These are phyloP conservation scores for Salticus scenicus DNA, from an alignment of 2,888 invertebrate genomes.

Conservation along the genomic window DNA sequence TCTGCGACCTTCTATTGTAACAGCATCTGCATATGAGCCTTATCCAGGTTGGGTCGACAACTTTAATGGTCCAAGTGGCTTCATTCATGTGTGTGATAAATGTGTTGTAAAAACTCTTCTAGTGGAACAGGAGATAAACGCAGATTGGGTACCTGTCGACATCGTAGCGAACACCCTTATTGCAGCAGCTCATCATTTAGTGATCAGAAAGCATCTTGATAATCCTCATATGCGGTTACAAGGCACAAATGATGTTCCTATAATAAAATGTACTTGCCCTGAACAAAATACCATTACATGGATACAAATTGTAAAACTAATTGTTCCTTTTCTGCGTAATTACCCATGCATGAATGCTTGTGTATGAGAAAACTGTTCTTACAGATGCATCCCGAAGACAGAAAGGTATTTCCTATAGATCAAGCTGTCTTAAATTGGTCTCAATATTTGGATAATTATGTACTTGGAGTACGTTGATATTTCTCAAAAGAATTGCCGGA, in stretches of 20 bases:
- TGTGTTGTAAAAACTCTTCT: constrained; percentile 76
- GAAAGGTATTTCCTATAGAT: no score
- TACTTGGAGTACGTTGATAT: no score
- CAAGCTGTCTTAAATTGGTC: no score
- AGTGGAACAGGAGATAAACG: constrained; percentile 71
- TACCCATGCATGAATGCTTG: constrained; percentile 70
- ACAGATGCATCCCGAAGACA: no score
- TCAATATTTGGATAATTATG: no score
- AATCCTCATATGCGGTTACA: no score
- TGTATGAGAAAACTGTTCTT: no score
- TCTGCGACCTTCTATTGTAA: constrained; percentile 90
- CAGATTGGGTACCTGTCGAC: constrained; percentile 72
- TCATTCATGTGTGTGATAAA: constrained; percentile 73
- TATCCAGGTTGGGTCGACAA: constrained; percentile 77
- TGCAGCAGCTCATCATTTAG: constrained; percentile 76
- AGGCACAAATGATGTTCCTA: constrained; percentile 1
- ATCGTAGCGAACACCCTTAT: constrained; percentile 76
- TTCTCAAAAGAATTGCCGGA: no score
- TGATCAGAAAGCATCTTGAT: constrained; percentile 70
- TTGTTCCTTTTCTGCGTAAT: constrained; percentile 50
- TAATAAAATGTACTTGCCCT: constrained; percentile 76
- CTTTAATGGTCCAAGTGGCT: constrained; percentile 54
- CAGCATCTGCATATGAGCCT: constrained; percentile 88
- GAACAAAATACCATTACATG: constrained; percentile 76
- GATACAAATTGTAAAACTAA: constrained; percentile 73